phyloP scores from a whole-genome alignment of 2,113 vertebrate species.

The Columba livia region DNA sequence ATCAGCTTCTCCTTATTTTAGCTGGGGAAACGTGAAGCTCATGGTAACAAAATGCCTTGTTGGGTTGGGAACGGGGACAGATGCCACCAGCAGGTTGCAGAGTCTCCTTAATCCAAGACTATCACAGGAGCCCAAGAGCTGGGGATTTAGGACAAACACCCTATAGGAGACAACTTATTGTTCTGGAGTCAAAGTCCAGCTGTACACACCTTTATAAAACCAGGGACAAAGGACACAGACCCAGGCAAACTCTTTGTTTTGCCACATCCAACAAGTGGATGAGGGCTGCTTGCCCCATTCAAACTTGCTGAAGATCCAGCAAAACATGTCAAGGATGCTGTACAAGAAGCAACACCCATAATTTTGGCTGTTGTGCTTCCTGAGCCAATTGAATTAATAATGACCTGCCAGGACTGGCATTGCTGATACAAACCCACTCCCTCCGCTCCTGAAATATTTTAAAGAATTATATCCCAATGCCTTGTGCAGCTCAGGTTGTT shows the following conservation, averaged over 20 bases:
- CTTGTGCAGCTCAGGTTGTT: neutral
- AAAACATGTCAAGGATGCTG: neutral
- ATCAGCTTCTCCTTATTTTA: neutral
- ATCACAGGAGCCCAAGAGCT: neutral
- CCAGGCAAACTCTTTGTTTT: neutral
- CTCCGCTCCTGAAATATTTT: conserved; percentile 58
- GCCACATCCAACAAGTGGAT: neutral
- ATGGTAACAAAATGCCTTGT: rapidly evolving
- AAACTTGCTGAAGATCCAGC: neutral
- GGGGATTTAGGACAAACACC: neutral
- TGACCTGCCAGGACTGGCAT: neutral
- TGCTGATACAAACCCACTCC: neutral
- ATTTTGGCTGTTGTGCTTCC: neutral
- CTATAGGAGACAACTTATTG: neutral
- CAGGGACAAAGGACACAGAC: neutral
- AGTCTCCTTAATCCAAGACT: neutral
- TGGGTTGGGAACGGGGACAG: neutral
- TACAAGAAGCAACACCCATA: neutral
- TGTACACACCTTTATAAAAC: neutral
- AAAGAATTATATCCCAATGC: neutral
- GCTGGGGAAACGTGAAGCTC: neutral
- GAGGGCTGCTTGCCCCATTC: neutral
- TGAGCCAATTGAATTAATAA: conserved; percentile 65
- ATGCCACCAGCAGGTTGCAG: neutral
- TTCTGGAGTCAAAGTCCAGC: neutral